These are phyloP conservation scores for Linepithema humile DNA, from an alignment of 1,140 invertebrate species.

Conservation along the genomic window DNA sequence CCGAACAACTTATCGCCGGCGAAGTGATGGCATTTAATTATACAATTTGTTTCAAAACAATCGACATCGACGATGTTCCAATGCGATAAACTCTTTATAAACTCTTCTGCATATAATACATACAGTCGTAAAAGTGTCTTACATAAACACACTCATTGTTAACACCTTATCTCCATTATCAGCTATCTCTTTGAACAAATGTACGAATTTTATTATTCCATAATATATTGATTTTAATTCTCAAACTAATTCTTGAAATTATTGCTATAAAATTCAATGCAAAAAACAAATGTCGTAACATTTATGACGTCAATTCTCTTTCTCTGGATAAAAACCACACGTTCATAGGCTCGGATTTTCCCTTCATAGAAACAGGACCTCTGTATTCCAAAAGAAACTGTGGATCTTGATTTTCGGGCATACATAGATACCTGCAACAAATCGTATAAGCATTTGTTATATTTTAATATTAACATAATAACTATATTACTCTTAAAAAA, in stretches of 20 bases:
- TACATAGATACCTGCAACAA: slow-evolving; percentile 90
- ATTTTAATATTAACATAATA: neutral
- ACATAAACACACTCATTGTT: neutral
- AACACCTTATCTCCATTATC: neutral
- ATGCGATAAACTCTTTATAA: slow-evolving; percentile 27
- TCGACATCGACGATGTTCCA: neutral
- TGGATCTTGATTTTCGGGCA: slow-evolving; percentile 93
- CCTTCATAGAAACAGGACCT: slow-evolving; percentile 96
- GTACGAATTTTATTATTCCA: neutral
- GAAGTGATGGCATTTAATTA: neutral
- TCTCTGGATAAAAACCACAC: slow-evolving; percentile 94
- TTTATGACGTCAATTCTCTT: slow-evolving; percentile 79
- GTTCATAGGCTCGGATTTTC: slow-evolving; percentile 97
- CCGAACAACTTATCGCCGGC: slow-evolving; percentile 46
- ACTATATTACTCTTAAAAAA: neutral
- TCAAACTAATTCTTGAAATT: slow-evolving; percentile 62
- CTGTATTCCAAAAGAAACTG: slow-evolving; percentile 94
- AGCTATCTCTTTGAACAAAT: neutral
- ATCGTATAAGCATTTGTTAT: neutral
- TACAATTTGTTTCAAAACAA: neutral
- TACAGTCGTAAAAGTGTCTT: neutral
- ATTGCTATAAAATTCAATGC: slow-evolving; percentile 77
- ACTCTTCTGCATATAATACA: slow-evolving; percentile 8
- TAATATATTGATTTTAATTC: neutral
- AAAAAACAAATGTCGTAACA: slow-evolving; percentile 8